These are phyloP conservation scores for Pseudomugil tenellus DNA, from an alignment of 2,797 vertebrate species.

Conservation along the genomic window DNA sequence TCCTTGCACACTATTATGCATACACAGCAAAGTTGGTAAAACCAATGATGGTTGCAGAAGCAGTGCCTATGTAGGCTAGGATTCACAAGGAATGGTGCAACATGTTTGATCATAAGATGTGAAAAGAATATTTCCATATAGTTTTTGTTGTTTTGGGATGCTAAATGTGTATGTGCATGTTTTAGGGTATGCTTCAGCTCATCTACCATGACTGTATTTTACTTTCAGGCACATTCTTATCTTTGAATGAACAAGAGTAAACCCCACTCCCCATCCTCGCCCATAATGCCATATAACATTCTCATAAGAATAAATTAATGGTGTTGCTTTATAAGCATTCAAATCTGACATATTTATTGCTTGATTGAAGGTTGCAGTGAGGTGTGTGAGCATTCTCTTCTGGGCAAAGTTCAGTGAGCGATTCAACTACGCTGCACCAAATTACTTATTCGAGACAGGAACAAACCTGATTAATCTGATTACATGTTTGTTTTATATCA, in stretches of 20 bases:
- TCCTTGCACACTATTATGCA: conserved; percentile 21
- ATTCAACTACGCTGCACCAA: conserved; percentile 38
- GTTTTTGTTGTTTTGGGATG: neutral
- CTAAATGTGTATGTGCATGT: neutral
- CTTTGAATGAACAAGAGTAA: conserved; percentile 21
- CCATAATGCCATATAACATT: conserved; percentile 28
- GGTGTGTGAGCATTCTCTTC: conserved; percentile 23
- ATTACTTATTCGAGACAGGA: conserved; percentile 52
- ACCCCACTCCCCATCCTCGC: neutral
- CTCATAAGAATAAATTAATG: conserved; percentile 54
- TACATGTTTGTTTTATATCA: conserved; percentile 26
- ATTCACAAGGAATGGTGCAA: conserved; percentile 16
- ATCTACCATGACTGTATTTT: conserved; percentile 16
- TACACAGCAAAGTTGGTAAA: conserved; percentile 14
- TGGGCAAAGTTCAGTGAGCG: conserved; percentile 52
- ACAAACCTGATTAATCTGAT: conserved; percentile 55
- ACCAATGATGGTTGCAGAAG: conserved; percentile 51
- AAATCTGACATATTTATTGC: conserved; percentile 71
- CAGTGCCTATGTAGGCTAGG: conserved; percentile 51
- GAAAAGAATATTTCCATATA: neutral
- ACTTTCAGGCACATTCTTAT: conserved; percentile 48
- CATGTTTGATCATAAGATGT: conserved; percentile 7
- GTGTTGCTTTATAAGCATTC: conserved; percentile 67
- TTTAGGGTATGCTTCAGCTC: conserved; percentile 15
- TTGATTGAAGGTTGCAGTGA: conserved; percentile 68